Evolutionary conservation across 2,797 vertebrate genomes (phyloP), one percentile per base, ranked within the genome.

Genomic region (Odontamblyopus lacepedii): DNA sequence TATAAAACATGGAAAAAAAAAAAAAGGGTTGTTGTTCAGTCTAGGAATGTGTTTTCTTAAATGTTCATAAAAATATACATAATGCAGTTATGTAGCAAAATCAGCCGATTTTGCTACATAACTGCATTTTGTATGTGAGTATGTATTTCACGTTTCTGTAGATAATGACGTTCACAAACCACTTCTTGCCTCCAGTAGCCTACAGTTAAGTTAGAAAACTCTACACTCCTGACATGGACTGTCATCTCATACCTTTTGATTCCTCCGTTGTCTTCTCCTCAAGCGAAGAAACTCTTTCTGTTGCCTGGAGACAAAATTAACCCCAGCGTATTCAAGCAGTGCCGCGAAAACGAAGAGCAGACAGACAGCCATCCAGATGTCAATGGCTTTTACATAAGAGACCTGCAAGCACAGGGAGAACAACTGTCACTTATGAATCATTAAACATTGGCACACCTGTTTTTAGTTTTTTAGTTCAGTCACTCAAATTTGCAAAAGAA

Each of bases 281-380:
- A 99, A 94, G 78, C 97, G 95, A 70, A 99, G 94, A 87, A 99
- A 97, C 88, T 99, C 97, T 87, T 98, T 99, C 91, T 99, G 98
- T 85, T 99, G 98, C 89, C 98, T 94, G 90, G 98, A 99, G 88
- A 99, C 98, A 76, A 99, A 99, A 92, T 99, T 99, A 87, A 99
- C 98, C 70, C 97, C 98, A 53, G 98, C 98, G 66, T 99, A 99
- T 88, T 99, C 98, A 84, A 99, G 92, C 85, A 99, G 87, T 38
- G 98, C 98, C 72, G 98, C 96, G 86, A 99, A 99, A 81, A 99
- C 98, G 84, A 99, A 99, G 84, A 99, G 95, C 85, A 99, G 95
- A 93, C 98, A 99, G 77, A 99, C 97, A 0, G 98, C 97, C 98
- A 99, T 99, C 98, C 98, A 99, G 90, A 99, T 98, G 88, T 99